These are phyloP conservation scores for Drosophila rhopaloa DNA, from an alignment of 1,140 invertebrate species.

Conservation along the genomic window DNA sequence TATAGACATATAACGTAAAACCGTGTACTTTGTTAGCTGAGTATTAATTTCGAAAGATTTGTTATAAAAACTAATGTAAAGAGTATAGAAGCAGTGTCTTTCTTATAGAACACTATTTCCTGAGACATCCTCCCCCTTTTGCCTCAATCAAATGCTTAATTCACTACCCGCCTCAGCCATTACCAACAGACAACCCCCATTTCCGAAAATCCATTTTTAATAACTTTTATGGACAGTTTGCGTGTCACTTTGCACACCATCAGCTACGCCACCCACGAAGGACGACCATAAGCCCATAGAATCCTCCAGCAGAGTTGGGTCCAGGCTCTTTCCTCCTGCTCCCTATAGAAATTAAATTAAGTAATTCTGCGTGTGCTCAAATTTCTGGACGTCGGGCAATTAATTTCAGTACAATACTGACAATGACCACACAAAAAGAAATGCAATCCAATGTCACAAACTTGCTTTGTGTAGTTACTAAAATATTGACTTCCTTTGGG, in stretches of 20 bases:
- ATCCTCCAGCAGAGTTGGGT: constrained; percentile 7
- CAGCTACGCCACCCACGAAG: not conserved
- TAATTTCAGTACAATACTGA: constrained; percentile 26
- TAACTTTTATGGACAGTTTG: constrained; percentile 65
- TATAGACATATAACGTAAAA: too few relatives aligned
- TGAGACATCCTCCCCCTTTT: constrained; percentile 2
- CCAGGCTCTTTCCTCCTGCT: not conserved
- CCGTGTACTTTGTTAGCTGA: too few relatives aligned
- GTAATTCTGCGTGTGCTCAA: constrained; percentile 50
- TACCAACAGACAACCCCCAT: constrained; percentile 18
- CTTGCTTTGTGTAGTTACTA: too few relatives aligned
- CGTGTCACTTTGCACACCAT: constrained; percentile 50
- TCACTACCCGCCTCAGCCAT: not conserved
- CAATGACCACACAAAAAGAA: constrained; percentile 9
- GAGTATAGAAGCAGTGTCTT: too few relatives aligned
- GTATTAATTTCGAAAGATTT: too few relatives aligned
- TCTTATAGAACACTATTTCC: not conserved
- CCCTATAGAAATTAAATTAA: constrained; percentile 62
- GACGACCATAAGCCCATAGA: constrained; percentile 20
- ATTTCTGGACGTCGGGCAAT: constrained; percentile 25
- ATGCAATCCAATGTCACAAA: not conserved
- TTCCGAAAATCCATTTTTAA: constrained; percentile 51
- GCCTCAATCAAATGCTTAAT: not conserved
- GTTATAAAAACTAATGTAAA: too few relatives aligned
- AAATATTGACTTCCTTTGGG: too few relatives aligned